These are phyloP conservation scores for Metopia argyrocephala DNA, from an alignment of 2,888 invertebrate species.

Conservation along the genomic window DNA sequence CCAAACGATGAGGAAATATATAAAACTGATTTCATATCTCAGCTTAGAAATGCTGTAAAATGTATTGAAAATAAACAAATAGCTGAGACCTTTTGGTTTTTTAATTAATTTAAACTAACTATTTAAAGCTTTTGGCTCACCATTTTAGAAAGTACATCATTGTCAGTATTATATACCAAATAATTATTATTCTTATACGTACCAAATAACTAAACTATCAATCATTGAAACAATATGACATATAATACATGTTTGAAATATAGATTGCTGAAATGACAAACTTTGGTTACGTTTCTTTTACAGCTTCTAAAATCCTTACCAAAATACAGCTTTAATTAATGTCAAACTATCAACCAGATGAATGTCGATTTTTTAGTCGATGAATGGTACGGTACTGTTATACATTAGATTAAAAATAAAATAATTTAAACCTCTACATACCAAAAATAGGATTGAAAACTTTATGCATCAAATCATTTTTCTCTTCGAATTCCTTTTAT, in stretches of 20 bases:
- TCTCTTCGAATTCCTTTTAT: conserved; percentile 36
- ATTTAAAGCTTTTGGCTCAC: conserved; percentile 51
- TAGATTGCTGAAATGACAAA: conserved; percentile 60
- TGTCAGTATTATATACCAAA: conserved; percentile 6
- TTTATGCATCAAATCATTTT: conserved; percentile 41
- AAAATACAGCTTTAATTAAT: conserved; percentile 18
- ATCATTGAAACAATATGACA: conserved; percentile 9
- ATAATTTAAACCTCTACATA: conserved; percentile 41
- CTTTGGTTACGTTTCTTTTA: conserved; percentile 55
- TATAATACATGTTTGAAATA: conserved; percentile 16
- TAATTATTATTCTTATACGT: conserved; percentile 51
- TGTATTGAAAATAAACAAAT: conserved; percentile 39
- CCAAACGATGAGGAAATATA: conserved; percentile 42
- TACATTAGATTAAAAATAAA: conserved; percentile 12
- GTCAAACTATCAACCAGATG: conserved; percentile 26
- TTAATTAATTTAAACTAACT: conserved; percentile 46
- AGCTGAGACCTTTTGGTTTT: conserved; percentile 25
- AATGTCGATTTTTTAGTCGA: conserved; percentile 16
- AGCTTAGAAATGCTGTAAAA: conserved; percentile 59
- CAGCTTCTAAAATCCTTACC: conserved; percentile 51
- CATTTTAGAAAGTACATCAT: conserved; percentile 24
- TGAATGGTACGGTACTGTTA: conserved; percentile 2
- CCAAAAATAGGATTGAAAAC: conserved; percentile 23
- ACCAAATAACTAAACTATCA: conserved; percentile 56
- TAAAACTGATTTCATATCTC: conserved; percentile 28